Percentiles rank a stretch among this genome's conserved stretches.
phyloP scores from a whole-genome alignment of 2,888 invertebrate genomes.

The Drosophila suboccidentalis region DNA sequence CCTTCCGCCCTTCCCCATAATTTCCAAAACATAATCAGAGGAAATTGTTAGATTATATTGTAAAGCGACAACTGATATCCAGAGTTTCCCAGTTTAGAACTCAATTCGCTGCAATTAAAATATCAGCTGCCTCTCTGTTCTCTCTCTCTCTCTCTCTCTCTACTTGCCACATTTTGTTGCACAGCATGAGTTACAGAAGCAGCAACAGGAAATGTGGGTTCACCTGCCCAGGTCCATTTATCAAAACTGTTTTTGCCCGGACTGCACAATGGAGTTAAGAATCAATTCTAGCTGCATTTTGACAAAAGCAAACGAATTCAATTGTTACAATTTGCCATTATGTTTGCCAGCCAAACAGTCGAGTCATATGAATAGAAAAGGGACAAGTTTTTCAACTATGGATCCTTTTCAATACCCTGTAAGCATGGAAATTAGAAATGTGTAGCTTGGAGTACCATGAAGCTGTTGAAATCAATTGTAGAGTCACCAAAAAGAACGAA shows the following conservation, averaged over 20 bases:
- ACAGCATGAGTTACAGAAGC: conserved; percentile 32
- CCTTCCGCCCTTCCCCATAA: background rate
- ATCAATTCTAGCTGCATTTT: conserved; percentile 56
- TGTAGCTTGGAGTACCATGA: conserved; percentile 2
- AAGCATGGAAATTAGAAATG: background rate
- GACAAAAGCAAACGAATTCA: conserved; percentile 36
- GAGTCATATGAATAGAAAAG: conserved; percentile 46
- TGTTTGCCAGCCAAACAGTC: conserved; percentile 48
- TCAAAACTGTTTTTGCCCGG: conserved; percentile 20
- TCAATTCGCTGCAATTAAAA: conserved; percentile 40
- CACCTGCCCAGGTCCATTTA: conserved; percentile 60
- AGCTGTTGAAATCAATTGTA: conserved; percentile 6
- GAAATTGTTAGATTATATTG: conserved; percentile 21
- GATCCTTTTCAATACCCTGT: conserved; percentile 12
- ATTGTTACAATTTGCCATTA: conserved; percentile 63
- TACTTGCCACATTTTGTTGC: conserved; percentile 39
- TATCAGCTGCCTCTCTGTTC: conserved; percentile 24
- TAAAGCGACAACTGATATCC: conserved; percentile 9
- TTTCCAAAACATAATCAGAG: conserved; percentile 34
- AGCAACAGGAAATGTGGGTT: conserved; percentile 29
- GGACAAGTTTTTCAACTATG: conserved; percentile 10
- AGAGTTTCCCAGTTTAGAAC: background rate
- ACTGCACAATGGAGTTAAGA: conserved; percentile 50
- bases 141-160: conserved; percentile 3
- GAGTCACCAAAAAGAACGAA: background rate